A percentile compares a stretch with the other conserved stretches of the same genome.
Evolutionary conservation across 2,113 vertebrate genomes (phyloP).

Genomic region (Neolamprologus modestus): DNA sequence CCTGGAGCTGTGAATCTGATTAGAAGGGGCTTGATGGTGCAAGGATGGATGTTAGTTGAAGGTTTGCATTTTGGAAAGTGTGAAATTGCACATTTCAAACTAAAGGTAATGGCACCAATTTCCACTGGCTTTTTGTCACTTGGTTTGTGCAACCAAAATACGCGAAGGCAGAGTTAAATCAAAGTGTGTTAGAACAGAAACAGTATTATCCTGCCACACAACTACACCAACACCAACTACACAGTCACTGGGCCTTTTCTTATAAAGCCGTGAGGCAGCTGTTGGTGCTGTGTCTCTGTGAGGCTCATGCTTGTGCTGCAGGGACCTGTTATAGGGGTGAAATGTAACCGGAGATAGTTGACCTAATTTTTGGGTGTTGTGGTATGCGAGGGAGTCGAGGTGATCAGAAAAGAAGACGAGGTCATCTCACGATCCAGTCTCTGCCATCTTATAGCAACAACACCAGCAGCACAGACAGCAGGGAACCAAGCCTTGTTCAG

Average conservation of each 20-base stretch:
- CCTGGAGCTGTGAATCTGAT: background rate
- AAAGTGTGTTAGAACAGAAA: background rate
- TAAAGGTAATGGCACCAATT: fast-evolving
- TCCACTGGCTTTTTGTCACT: background rate
- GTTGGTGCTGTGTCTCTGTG: background rate
- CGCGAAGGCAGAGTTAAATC: background rate
- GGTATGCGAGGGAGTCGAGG: background rate
- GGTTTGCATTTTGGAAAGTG: background rate
- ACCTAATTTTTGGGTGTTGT: background rate
- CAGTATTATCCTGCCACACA: background rate
- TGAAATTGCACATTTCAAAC: background rate
- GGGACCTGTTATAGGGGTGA: background rate
- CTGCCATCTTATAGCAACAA: background rate
- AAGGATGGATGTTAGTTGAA: background rate
- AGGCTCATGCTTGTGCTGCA: background rate
- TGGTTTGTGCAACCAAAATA: background rate
- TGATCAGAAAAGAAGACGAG: background rate
- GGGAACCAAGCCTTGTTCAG: background rate
- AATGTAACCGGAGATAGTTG: background rate
- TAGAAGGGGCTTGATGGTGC: background rate
- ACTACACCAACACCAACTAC: background rate
- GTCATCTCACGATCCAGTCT: background rate
- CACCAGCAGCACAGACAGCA: background rate
- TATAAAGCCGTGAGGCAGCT: background rate
- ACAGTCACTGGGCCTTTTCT: background rate